phyloP scores from a whole-genome alignment of 2,113 vertebrate species.

The Cavia aperea region DNA sequence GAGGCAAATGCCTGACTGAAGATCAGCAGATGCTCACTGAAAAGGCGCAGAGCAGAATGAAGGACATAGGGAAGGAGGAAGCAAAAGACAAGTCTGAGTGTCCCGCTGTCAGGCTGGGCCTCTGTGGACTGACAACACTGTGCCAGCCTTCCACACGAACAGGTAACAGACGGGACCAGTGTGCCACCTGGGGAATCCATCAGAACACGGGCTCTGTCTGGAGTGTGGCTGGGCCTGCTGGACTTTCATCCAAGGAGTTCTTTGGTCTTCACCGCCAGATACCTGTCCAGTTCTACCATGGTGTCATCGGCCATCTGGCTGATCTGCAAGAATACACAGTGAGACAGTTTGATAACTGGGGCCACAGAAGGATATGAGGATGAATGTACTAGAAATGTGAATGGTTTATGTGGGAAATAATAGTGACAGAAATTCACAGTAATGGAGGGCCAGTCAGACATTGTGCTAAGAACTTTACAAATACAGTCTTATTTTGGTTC shows the following conservation, averaged over 20 bases:
- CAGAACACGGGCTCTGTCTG: not conserved
- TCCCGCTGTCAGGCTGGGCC: not conserved
- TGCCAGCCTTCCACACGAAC: not conserved
- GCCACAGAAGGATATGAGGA: not conserved
- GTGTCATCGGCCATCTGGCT: conserved; percentile 89
- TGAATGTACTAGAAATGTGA: not conserved
- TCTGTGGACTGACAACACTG: not conserved
- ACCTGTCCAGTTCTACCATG: conserved; percentile 85
- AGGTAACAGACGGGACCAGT: not conserved
- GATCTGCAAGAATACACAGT: conserved; percentile 78
- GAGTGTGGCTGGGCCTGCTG: not conserved
- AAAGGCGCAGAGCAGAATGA: not conserved
- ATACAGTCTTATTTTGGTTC: not conserved
- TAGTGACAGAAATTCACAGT: not conserved
- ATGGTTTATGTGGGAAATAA: conserved; percentile 11
- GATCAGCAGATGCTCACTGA: not conserved
- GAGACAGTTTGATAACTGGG: not conserved
- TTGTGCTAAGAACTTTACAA: not conserved
- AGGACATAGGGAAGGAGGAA: not conserved
- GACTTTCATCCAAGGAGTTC: conserved; percentile 85
- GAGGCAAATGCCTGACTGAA: not conserved
- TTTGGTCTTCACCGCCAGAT: conserved; percentile 89
- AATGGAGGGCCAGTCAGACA: not conserved
- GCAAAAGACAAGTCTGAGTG: not conserved
- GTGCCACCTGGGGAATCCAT: not conserved